Evolutionary conservation across 2,113 vertebrate genomes (phyloP), one percentile per base, ranked within the genome.

Genomic region (Australoheros scitulus): DNA sequence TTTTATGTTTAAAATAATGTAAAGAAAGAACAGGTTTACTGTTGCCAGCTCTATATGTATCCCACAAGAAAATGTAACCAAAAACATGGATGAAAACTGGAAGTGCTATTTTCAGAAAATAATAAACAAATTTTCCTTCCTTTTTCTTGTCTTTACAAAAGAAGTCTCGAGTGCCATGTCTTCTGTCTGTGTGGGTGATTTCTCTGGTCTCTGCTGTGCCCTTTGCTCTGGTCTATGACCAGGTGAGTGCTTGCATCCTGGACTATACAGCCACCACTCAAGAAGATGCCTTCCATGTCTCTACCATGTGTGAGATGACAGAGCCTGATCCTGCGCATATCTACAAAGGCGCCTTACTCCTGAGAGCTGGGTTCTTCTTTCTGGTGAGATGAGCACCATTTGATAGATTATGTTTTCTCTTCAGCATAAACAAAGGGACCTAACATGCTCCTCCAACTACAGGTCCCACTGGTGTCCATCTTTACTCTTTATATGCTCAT

Each of bases 261-360:
- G 95, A 96, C 87, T 95, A 95, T 70, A 94, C 92, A 0, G 93
- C 95, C n/a, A 80, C 88, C 4, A 92, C 87, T 24, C 89, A 60
- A 13, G 85, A 95, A 26, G 91, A 95, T 1, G 90, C 92, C 17
- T 94, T 96, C 47, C 92, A 94, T 11, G 83, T 95, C 1, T 96
- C 96, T 79, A 96, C 94, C 36, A 94, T 96, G 90, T 96, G 96
- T 80, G 96, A 96, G 81, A 95, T 96, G 95, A 92, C 78, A 1
- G 95, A 96, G 65, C 86, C 92, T 22, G 94, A 96, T 52, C 96
- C 95, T 59, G 94, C 89, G 5, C 85, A 88, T 24, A 79, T 96
- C 38, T 96, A 96, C 84, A 95, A 92, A 86, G 92, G 92, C 6
- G 92, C 95, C n/a, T 65, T 96, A 9, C 92, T 96, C 20, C 83